Evolutionary conservation across 1,140 invertebrate species (phyloP).

Genomic region (Drosophila sp.): DNA sequence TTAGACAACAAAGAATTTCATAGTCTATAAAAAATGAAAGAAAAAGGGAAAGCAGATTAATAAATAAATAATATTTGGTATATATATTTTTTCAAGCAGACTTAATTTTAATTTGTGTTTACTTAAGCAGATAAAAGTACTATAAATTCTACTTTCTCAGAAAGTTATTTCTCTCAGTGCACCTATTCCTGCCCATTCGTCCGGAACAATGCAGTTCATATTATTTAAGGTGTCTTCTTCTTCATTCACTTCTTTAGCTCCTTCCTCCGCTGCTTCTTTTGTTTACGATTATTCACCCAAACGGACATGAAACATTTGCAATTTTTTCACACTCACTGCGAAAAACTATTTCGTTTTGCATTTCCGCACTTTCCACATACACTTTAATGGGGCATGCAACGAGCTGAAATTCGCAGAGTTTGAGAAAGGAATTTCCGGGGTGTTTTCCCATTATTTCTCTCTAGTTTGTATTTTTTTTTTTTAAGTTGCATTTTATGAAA

Average conservation of each 20-base stretch:
- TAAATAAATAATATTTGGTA: too few species aligned
- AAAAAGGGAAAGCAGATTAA: too few species aligned
- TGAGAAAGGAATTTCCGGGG: slow-evolving; percentile 54
- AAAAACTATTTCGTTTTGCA: slow-evolving; percentile 50
- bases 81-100: too few species aligned
- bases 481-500: slow-evolving; percentile 15
- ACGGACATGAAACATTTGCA: slow-evolving; percentile 41
- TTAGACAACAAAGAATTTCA: too few species aligned
- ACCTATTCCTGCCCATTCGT: neutral
- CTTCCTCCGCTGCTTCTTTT: slow-evolving; percentile 22
- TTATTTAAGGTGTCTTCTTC: slow-evolving; percentile 12
- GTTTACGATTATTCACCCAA: slow-evolving; percentile 25
- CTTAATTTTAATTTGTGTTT: too few species aligned
- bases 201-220: slow-evolving; percentile 28
- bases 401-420: slow-evolving; percentile 23
- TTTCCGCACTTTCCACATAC: slow-evolving; percentile 46
- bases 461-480: slow-evolving; percentile 20
- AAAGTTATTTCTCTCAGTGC: slow-evolving; percentile 12
- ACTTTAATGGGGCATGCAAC: slow-evolving; percentile 47
- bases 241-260: neutral
- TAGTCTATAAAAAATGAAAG: too few species aligned
- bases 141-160: neutral
- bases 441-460: slow-evolving; percentile 17
- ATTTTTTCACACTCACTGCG: slow-evolving; percentile 48
- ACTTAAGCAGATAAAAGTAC: too few species aligned